Base-by-base conservation (phyloP, 2,797 vertebrate genomes). In the Eremophila alpestris region DNA sequence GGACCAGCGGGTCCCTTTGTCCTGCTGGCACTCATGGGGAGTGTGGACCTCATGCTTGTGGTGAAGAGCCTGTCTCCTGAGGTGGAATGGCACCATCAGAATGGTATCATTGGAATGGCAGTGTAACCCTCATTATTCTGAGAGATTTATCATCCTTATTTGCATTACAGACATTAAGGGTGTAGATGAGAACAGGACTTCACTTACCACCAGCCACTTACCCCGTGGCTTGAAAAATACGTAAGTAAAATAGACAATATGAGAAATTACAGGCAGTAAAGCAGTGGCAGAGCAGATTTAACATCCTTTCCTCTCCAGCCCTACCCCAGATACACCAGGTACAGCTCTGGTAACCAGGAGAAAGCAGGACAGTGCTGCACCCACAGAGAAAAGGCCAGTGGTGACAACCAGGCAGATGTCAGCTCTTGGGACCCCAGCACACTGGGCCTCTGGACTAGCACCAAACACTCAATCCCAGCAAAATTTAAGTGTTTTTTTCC, bases 391-490 rank as follows among this genome's bases (percentile, higher is more conserved):
- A 43, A 55, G n/a, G 7, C 18, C 17, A 3, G 38, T 7, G 52
- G 45, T 74, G 60, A 19, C 70, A 67, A 6, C 30, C n/a, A 22
- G 36, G 16, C 3, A 9, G 51, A 21, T 20, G 36, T 11, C 38
- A 69, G 24, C 26, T 52, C 36, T 19, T 4, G 20, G 24, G 63
- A 69, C 55, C 15, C 22, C 0, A 1, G 14, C 48, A 27, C 12
- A 1, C 1, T 0, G 5, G 5, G 24, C 16, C 56, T n/a, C 62
- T 5, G 29, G 10, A 8, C 23, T 26, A n/a, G 51, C 43, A 88
- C 32, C 34, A 21, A 70, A 15, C 48, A 7, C 30, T 64, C 0
- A 0, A 30, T 41, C 34, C 29, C 51, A 3, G 22, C 21, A 22
- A n/a, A 46, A 58, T 13, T 5, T 13, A 40, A 10, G 5, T 7